phyloP scores from a whole-genome alignment of 2,113 vertebrate genomes.

The Aspiorhynchus laticeps region DNA sequence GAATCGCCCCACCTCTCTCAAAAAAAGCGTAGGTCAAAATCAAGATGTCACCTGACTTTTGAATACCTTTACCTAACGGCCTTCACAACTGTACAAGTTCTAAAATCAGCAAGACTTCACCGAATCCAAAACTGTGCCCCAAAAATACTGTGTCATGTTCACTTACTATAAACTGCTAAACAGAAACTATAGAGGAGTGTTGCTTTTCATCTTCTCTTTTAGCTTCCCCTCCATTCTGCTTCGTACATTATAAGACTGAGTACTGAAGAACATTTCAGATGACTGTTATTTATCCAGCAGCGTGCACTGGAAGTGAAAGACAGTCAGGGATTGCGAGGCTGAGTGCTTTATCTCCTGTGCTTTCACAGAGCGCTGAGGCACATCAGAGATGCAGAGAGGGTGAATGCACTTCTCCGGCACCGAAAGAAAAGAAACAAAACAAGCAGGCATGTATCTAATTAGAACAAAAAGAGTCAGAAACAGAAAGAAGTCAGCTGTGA shows the following conservation, averaged over 20 bases:
- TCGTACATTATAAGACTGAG: neutral
- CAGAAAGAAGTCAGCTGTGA: constrained; percentile 70
- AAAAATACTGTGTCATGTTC: constrained; percentile 5
- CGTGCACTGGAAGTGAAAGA: constrained; percentile 67
- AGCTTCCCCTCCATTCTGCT: neutral
- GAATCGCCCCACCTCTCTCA: constrained; percentile 18
- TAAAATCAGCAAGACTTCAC: neutral
- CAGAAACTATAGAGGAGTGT: constrained; percentile 11
- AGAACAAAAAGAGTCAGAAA: constrained; percentile 72
- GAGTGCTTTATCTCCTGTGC: constrained; percentile 70
- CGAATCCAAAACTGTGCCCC: neutral
- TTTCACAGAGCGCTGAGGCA: constrained; percentile 61
- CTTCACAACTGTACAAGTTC: neutral
- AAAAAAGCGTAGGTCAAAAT: constrained; percentile 22
- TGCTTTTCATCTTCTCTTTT: constrained; percentile 20
- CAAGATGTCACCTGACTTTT: constrained; percentile 34
- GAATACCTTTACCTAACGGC: neutral
- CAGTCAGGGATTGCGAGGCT: constrained; percentile 67
- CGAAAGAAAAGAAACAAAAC: constrained; percentile 52
- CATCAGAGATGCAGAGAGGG: constrained; percentile 58
- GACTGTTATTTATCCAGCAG: constrained; percentile 68
- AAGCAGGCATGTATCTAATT: constrained; percentile 64
- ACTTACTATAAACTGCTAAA: constrained; percentile 9
- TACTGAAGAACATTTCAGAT: constrained; percentile 54
- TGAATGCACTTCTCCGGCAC: constrained; percentile 62